Evolutionary conservation across 2,888 invertebrate genomes (phyloP), one percentile per base, ranked within the genome.

Genomic region (Agrilus biguttatus): DNA sequence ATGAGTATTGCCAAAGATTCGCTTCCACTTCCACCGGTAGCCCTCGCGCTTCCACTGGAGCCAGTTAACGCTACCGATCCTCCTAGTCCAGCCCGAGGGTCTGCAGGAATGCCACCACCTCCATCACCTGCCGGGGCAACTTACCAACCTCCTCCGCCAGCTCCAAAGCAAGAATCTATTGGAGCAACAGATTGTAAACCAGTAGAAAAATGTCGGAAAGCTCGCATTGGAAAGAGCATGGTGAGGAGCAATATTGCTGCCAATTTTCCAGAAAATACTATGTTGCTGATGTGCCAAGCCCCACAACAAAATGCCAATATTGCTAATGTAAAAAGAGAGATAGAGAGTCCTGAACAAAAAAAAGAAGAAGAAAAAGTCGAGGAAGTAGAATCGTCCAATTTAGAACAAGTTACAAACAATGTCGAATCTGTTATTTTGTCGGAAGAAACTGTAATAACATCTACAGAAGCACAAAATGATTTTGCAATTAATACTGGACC

Each of bases 21-120:
- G 36, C 57, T 64, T 53, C 62, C 55, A 42, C 60, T 67, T 42
- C 66, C 67, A 40, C 68, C 71, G 32, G 69, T 70, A 41, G 70
- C 70, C 37, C 58, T 71, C 49, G 69, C 70, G 14, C 59, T 71
- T 39, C 70, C 71, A 3, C 53, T 67, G 50, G 71, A 71, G 53
- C 70, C 70, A 53, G 55, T 65, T 45, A 63, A 70, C 57, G 65
- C 69, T 46, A 64, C 65, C n/a, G 78, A 78, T 2, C 78, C 79
- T 2, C 79, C 80, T 1, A 80, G 79, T 40, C 80, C 81, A 1
- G 80, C 80, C 3, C 67, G 80, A 7, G 80, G 80, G 14, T 79
- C 79, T 7, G 79, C 77, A 5, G 78, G 77, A 2, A 75, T 76
- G 51, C 78, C 77, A 48, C 73, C 75, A 1, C 76, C 76, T 1